Percentiles rank a stretch among this genome's conserved stretches.
Conservation (phyloP, 2,113 vertebrate species). For the Plecturocebus donacophilus region DNA sequence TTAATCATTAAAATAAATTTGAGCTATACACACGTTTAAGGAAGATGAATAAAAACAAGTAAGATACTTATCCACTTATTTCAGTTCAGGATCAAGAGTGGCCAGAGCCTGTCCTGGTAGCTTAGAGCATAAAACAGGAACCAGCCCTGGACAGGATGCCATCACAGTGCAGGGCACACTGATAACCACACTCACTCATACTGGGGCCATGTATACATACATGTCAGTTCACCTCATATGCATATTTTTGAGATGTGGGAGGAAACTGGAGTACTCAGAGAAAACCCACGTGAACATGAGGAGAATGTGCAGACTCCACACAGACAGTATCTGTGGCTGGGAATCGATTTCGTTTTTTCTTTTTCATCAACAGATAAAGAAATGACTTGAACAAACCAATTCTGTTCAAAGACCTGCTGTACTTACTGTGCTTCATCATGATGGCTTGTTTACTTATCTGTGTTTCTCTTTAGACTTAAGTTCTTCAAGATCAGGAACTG, state of each 20-base stretch:
- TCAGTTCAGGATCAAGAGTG: neutral
- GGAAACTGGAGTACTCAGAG: neutral
- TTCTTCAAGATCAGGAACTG: neutral
- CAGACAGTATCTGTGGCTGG: neutral
- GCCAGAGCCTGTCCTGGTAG: neutral
- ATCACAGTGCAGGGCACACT: neutral
- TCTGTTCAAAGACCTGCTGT: neutral
- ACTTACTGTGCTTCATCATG: neutral
- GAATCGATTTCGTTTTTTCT: neutral
- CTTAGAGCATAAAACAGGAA: neutral
- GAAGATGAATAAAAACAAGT: neutral
- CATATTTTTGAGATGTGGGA: neutral
- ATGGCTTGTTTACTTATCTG: neutral
- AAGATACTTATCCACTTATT: neutral
- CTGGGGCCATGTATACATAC: neutral
- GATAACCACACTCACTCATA: neutral
- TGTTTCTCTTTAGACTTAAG: neutral
- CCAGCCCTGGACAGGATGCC: neutral
- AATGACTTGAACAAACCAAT: neutral
- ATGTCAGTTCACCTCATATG: neutral
- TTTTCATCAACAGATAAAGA: neutral
- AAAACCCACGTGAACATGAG: neutral
- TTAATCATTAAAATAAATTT: neutral
- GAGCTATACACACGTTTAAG: neutral
- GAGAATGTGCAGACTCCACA: neutral